Conservation (phyloP, 2,113 vertebrate species). For the Carollia perspicillata region DNA sequence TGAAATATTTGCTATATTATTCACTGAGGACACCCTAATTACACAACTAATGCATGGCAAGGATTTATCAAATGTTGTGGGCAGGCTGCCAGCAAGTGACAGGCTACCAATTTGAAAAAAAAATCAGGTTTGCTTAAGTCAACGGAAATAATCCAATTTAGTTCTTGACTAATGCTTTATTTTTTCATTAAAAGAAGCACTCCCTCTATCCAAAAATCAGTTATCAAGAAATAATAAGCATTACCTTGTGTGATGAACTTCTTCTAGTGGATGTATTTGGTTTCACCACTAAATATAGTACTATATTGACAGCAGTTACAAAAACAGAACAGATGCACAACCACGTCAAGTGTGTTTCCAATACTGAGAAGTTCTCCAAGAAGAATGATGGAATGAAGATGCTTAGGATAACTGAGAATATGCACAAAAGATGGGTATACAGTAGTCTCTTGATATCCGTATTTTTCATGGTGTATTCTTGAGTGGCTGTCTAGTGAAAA, state of each 20-base stretch:
- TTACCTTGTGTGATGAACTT: constrained; percentile 92
- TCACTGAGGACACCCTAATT: not conserved
- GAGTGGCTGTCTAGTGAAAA: constrained; percentile 62
- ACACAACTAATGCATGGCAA: not conserved
- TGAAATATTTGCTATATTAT: not conserved
- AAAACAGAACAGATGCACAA: constrained; percentile 86
- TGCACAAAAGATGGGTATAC: constrained; percentile 87
- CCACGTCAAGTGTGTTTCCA: constrained; percentile 91
- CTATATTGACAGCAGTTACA: constrained; percentile 84
- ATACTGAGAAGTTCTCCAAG: constrained; percentile 88
- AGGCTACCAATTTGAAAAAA: not conserved
- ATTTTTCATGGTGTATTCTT: constrained; percentile 87
- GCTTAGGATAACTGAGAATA: constrained; percentile 83
- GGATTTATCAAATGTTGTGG: not conserved
- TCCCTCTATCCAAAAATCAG: not conserved
- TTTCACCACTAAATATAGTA: constrained; percentile 88
- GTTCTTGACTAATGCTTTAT: not conserved
- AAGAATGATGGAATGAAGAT: constrained; percentile 83
- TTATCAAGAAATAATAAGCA: constrained; percentile 42
- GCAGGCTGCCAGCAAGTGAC: not conserved
- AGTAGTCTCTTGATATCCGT: constrained; percentile 88
- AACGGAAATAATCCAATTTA: constrained; percentile 6
- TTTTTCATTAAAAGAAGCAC: constrained; percentile 5
- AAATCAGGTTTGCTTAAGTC: not conserved
- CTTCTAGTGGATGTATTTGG: constrained; percentile 87